Conservation (phyloP, 2,113 vertebrate genomes). For the Ammodytes marinus region DNA sequence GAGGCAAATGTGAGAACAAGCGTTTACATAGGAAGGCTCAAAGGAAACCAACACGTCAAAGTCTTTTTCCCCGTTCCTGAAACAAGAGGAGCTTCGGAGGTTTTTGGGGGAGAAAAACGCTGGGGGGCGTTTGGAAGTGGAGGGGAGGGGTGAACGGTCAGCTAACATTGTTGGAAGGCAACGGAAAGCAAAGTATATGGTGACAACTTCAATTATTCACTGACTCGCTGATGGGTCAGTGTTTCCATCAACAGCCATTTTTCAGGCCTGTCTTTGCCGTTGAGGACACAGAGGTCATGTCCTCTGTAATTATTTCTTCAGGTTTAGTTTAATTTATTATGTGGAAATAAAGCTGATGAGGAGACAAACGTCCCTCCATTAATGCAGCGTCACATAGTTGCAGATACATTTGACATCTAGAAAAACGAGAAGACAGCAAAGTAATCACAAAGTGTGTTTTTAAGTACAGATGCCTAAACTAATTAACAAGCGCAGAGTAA, state of each 20-base stretch:
- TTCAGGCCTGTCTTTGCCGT: background rate
- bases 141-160: conserved; percentile 18
- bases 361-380: too few relatives aligned
- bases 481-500: too few relatives aligned
- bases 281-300: conserved; percentile 20
- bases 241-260: background rate
- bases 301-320: too few relatives aligned
- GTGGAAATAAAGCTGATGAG: too few relatives aligned
- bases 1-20: conserved; percentile 77
- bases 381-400: too few relatives aligned
- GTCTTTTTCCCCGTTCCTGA: conserved; percentile 49
- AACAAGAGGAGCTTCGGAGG: conserved; percentile 58
- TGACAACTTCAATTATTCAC: background rate
- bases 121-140: background rate
- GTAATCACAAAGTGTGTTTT: too few relatives aligned
- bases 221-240: background rate
- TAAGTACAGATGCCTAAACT: too few relatives aligned
- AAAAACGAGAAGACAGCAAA: too few relatives aligned
- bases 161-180: conserved; percentile 41
- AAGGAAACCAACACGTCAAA: conserved; percentile 66
- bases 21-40: conserved; percentile 67
- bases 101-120: conserved; percentile 9
- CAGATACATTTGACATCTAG: too few relatives aligned
- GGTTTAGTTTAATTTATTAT: too few relatives aligned
- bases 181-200: conserved; percentile 10